Conservation (phyloP, 1,140 invertebrate species). For the Drosophila rufa region DNA sequence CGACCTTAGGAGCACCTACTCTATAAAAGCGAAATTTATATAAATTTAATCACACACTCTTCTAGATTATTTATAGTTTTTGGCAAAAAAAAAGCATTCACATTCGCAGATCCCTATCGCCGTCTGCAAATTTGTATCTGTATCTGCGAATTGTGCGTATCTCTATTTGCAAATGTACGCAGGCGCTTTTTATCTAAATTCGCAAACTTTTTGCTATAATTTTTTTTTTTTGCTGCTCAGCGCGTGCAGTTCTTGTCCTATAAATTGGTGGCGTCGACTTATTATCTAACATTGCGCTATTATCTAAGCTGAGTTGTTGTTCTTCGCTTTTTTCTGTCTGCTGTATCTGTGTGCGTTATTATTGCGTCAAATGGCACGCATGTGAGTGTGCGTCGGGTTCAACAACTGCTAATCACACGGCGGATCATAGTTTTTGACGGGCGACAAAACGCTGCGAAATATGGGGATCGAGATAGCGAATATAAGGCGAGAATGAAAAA, state of each 20-base stretch:
- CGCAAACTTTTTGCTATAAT: slow-evolving; percentile 40
- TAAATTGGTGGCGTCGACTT: slow-evolving; percentile 56
- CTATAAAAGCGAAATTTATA: slow-evolving; percentile 49
- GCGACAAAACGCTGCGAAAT: slow-evolving; percentile 27
- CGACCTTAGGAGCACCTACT: slow-evolving; percentile 43
- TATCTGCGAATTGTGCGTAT: slow-evolving; percentile 51
- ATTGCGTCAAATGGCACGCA: slow-evolving; percentile 36
- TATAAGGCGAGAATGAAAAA: slow-evolving; percentile 10
- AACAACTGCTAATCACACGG: slow-evolving; percentile 79
- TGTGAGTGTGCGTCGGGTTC: slow-evolving; percentile 57
- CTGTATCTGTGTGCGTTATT: slow-evolving; percentile 27
- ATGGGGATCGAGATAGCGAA: slow-evolving; percentile 20
- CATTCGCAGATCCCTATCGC: slow-evolving; percentile 24
- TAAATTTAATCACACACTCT: slow-evolving; percentile 38
- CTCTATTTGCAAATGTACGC: slow-evolving; percentile 47
- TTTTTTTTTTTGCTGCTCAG: slow-evolving; percentile 5
- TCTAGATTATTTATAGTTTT: slow-evolving; percentile 46
- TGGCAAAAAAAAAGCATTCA: slow-evolving; percentile 22
- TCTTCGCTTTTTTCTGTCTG: slow-evolving; percentile 8
- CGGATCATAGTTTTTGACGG: slow-evolving; percentile 44
- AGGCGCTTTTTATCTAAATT: slow-evolving; percentile 52
- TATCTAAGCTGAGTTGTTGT: slow-evolving; percentile 60
- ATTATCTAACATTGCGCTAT: slow-evolving; percentile 68
- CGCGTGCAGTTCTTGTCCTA: slow-evolving; percentile 55
- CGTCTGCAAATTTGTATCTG: slow-evolving; percentile 17